phyloP scores from a whole-genome alignment of 2,797 vertebrate species.

The Pygocentrus nattereri region DNA sequence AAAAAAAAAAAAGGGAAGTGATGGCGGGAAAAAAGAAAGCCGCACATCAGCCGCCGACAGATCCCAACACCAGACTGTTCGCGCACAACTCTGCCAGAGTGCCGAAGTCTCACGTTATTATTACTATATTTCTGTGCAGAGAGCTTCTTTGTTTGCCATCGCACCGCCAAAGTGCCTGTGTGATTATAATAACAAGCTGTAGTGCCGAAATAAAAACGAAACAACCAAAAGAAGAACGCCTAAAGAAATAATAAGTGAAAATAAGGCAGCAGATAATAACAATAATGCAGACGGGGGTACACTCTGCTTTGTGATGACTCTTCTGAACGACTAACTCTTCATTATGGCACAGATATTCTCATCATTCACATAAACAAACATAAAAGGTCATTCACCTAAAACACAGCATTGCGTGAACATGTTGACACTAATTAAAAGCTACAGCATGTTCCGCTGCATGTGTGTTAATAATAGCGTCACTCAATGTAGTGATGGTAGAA shows the following conservation, averaged over 20 bases:
- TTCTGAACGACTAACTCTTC: not conserved
- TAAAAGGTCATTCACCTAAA: no score
- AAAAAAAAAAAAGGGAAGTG: not conserved
- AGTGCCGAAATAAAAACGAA: not conserved
- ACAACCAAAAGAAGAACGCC: not conserved
- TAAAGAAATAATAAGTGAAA: not conserved
- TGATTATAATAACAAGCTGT: not conserved
- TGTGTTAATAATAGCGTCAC: no score
- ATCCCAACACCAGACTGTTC: conserved; percentile 8
- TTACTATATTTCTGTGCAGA: not conserved
- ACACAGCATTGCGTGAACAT: no score
- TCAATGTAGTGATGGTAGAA: no score
- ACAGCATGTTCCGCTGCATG: no score
- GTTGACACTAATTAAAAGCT: no score
- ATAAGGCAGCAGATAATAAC: not conserved
- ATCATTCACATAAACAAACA: no score
- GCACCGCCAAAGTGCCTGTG: not conserved
- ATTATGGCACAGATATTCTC: no score
- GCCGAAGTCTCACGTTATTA: not conserved
- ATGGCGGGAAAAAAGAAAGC: conserved; percentile 3
- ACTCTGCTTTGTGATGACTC: not conserved
- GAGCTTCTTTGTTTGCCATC: conserved; percentile 7
- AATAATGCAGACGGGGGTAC: not conserved
- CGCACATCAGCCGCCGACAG: conserved; percentile 39
- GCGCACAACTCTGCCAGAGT: not conserved